Conservation (phyloP, 2,888 invertebrate species). For the Bellardia pandia region DNA sequence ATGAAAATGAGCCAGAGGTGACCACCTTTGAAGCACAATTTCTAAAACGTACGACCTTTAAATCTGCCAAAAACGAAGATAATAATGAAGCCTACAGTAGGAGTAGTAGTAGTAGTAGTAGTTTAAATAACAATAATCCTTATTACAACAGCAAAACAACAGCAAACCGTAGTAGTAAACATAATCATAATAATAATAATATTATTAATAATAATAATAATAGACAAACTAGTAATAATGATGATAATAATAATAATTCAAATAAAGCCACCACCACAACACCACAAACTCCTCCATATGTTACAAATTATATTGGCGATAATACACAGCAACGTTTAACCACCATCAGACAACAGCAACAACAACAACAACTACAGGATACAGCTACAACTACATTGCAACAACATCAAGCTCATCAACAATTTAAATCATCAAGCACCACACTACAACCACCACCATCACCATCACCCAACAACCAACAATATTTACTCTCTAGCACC, state of each 20-base stretch:
- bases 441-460: constrained; percentile 63
- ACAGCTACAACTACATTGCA: constrained; percentile 57
- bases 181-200: constrained; percentile 56
- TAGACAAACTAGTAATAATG: constrained; percentile 41
- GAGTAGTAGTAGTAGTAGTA: constrained; percentile 77
- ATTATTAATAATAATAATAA: constrained; percentile 54
- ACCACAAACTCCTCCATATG: constrained; percentile 83
- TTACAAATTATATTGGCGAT: constrained; percentile 85
- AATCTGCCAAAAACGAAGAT: constrained; percentile 48
- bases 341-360: constrained; percentile 75
- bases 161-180: constrained; percentile 71
- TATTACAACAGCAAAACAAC: constrained; percentile 48
- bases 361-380: constrained; percentile 72
- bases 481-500: constrained; percentile 73
- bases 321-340: constrained; percentile 83
- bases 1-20: constrained; percentile 29
- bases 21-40: constrained; percentile 78
- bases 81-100: constrained; percentile 73
- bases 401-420: constrained; percentile 65
- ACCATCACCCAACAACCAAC: constrained; percentile 68
- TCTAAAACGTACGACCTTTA: constrained; percentile 81
- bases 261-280: constrained; percentile 63
- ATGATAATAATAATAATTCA: constrained; percentile 46
- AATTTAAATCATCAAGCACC: constrained; percentile 62
- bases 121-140: constrained; percentile 61